Conservation (phyloP, 1,140 invertebrate genomes). For the Stegodyphus dumicola region DNA sequence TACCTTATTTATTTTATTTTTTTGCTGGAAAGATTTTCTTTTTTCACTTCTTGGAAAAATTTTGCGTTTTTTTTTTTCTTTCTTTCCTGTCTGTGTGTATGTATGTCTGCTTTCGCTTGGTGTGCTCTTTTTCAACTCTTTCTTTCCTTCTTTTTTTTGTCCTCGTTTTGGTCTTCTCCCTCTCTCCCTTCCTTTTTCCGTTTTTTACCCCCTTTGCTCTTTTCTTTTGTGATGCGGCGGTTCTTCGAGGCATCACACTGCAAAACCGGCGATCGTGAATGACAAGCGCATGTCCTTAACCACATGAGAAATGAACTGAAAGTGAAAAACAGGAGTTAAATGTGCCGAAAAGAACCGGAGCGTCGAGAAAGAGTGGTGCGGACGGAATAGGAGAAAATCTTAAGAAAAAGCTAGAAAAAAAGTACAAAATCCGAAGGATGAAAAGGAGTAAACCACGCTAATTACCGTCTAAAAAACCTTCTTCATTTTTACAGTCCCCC, state of each 20-base stretch:
- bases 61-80: neutral
- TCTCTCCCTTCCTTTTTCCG: constrained; percentile 32
- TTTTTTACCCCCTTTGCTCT: neutral
- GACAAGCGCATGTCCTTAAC: constrained; percentile 58
- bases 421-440: constrained; percentile 29
- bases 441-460: constrained; percentile 51
- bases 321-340: constrained; percentile 61
- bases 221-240: constrained; percentile 30
- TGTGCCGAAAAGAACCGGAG: constrained; percentile 58
- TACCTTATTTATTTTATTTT: constrained; percentile 50
- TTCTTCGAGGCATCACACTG: constrained; percentile 35
- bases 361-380: neutral
- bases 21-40: constrained; percentile 20
- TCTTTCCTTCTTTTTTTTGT: constrained; percentile 8
- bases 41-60: constrained; percentile 4
- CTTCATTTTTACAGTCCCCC: neutral
- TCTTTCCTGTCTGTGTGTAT: constrained; percentile 2
- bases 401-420: constrained; percentile 28
- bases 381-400: constrained; percentile 21
- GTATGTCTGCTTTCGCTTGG: constrained; percentile 39
- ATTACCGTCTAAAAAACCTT: constrained; percentile 52
- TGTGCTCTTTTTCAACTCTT: constrained; percentile 54
- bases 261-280: constrained; percentile 51
- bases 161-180: neutral
- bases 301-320: constrained; percentile 60